Percentiles rank a stretch among this genome's conserved stretches.
Evolutionary conservation across 2,888 invertebrate species (phyloP).

Genomic region (Griposia aprilina): DNA sequence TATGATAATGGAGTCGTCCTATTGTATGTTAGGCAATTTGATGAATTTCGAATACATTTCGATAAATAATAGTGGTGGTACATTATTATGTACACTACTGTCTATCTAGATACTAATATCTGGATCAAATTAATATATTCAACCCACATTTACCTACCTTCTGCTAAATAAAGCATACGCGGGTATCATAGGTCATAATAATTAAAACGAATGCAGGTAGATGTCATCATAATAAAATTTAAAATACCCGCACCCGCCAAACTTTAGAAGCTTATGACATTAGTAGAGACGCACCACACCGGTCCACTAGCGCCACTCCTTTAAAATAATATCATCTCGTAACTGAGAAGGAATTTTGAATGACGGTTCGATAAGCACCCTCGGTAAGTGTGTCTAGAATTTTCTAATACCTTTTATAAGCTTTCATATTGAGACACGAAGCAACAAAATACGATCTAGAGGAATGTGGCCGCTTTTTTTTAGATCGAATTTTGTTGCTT

Average conservation of each 20-base stretch:
- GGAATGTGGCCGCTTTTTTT: too few relatives aligned
- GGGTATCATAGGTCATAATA: neutral
- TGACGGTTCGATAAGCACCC: too few relatives aligned
- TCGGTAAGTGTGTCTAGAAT: too few relatives aligned
- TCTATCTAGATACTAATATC: neutral
- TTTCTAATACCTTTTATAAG: too few relatives aligned
- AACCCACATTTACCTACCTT: neutral
- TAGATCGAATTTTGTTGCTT: too few relatives aligned
- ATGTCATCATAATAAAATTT: neutral
- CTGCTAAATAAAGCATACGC: neutral
- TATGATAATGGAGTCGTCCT: conserved; percentile 35
- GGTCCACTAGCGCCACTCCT: too few relatives aligned
- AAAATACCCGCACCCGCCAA: neutral
- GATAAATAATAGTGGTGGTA: conserved; percentile 6
- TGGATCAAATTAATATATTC: conserved; percentile 12
- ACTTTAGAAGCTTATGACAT: neutral
- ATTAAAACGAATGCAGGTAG: neutral
- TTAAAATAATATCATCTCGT: too few relatives aligned
- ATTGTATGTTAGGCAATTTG: conserved; percentile 22
- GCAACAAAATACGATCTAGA: too few relatives aligned
- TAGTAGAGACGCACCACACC: too few relatives aligned
- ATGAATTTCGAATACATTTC: conserved; percentile 20
- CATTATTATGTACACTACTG: too few relatives aligned
- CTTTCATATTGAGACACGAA: too few relatives aligned
- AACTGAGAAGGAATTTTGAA: too few relatives aligned